Evolutionary conservation across 2,113 vertebrate species (phyloP), one percentile per base, ranked within the genome.

Genomic region (Ciconia stormi): DNA sequence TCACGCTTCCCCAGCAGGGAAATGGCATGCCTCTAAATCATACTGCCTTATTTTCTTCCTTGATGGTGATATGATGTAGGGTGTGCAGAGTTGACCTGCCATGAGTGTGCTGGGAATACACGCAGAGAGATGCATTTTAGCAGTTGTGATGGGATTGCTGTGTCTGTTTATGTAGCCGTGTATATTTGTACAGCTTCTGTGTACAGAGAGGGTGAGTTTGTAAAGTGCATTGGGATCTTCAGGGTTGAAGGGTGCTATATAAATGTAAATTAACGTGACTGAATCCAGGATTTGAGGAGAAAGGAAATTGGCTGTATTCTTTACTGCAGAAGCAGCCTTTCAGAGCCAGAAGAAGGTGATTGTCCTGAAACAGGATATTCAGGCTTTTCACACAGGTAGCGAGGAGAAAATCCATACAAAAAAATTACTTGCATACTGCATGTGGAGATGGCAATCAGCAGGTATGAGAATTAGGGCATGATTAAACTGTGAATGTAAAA

Each of bases 191-290:
- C 65, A 69, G 62, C 49, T 55, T 82, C 56, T 85, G 81, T 74
- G 72, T 82, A 61, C 55, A 71, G 76, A 84, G 38, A 40, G 29
- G n/a, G 26, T 11, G 66, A 80, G 38, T 70, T 86, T 83, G 78
- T 49, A 46, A 67, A 88, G 92, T 88, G 50, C 55, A 17, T 63
- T 70, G 59, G 55, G 82, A 82, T 94, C 71, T 73, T 92, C 55
- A 47, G 92, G 76, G 79, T 66, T 86, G 71, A 87, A 95, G 81
- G 79, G 50, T 89, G 79, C 80, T 74, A 85, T 95, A 89, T 95
- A 97, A 90, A 95, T 94, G 59, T 92, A 97, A 96, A 96, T 95
- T 42, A 84, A 47, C 6, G 0, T 70, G 88, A 27, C 71, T 88
- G 76, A 83, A 74, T 40, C 59, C 44, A 55, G 40, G 46, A 59